A percentile compares a stretch with the other conserved stretches of the same genome.
Conservation (phyloP, 2,797 vertebrate species). For the Sphenopsis melanotis region DNA sequence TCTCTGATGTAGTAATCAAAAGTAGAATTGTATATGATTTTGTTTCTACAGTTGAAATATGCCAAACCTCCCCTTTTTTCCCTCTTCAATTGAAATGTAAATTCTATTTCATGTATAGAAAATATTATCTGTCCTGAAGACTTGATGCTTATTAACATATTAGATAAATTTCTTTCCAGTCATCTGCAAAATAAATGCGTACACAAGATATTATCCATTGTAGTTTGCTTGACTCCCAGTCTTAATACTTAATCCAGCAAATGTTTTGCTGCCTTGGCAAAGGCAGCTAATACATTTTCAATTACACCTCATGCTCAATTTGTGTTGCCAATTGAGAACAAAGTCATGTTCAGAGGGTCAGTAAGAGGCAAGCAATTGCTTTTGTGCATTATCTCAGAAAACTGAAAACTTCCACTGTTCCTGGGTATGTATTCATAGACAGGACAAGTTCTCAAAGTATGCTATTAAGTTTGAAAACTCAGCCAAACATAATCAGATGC, state of each 20-base stretch:
- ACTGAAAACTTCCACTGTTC: not conserved
- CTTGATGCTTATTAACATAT: not conserved
- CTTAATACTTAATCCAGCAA: not conserved
- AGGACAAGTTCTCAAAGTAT: not conserved
- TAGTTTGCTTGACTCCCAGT: not conserved
- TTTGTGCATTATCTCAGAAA: not conserved
- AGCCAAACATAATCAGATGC: not conserved
- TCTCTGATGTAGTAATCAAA: not conserved
- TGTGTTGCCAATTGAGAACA: not conserved
- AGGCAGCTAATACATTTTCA: not conserved
- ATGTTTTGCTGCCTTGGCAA: not conserved
- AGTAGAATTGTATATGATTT: not conserved
- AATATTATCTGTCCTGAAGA: not conserved
- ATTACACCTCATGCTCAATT: not conserved
- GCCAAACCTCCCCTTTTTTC: accelerated
- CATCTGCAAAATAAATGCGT: not conserved
- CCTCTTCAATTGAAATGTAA: not conserved
- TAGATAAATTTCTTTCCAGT: not conserved
- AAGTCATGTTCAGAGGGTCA: not conserved
- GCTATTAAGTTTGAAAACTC: not conserved
- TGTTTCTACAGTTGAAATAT: not conserved
- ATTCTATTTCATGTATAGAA: not conserved
- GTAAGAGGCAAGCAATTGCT: not conserved
- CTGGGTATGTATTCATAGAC: not conserved
- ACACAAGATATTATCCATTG: not conserved